Percentiles rank a stretch among this genome's conserved stretches.
Conservation (phyloP, 2,113 vertebrate species). For the Oxygymnocypris stewartii region DNA sequence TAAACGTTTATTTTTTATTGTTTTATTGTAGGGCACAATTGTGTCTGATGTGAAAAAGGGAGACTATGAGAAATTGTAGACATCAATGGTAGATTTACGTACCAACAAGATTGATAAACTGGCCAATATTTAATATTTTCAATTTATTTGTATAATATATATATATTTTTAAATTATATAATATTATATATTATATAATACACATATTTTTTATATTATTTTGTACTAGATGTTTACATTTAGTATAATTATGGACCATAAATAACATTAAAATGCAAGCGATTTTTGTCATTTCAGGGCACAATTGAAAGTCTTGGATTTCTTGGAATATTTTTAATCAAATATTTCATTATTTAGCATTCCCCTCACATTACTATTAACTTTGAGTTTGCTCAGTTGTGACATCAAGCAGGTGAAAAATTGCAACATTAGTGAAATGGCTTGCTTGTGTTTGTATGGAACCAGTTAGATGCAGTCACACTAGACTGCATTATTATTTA, state of each 20-base stretch:
- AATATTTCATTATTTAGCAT: background rate
- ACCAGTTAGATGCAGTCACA: background rate
- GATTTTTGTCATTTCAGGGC: background rate
- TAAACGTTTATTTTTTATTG: background rate
- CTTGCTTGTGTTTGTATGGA: no score
- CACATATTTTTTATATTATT: no score
- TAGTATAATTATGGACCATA: background rate
- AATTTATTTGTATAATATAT: no score
- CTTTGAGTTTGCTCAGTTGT: background rate
- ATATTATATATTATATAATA: no score
- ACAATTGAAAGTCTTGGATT: background rate
- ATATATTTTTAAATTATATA: no score
- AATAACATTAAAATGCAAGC: background rate
- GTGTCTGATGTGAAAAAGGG: background rate
- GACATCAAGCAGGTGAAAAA: background rate
- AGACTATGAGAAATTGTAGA: background rate
- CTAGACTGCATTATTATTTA: conserved; percentile 3
- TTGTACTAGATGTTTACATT: no score
- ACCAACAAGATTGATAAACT: no score
- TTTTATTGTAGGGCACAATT: background rate
- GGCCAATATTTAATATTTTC: no score
- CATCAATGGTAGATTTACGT: no score
- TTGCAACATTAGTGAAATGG: background rate
- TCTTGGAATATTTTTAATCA: background rate
- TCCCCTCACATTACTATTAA: background rate